Evolutionary conservation across 2,888 invertebrate genomes (phyloP), one percentile per base, ranked within the genome.

Genomic region (Pyrrhosoma nymphula): DNA sequence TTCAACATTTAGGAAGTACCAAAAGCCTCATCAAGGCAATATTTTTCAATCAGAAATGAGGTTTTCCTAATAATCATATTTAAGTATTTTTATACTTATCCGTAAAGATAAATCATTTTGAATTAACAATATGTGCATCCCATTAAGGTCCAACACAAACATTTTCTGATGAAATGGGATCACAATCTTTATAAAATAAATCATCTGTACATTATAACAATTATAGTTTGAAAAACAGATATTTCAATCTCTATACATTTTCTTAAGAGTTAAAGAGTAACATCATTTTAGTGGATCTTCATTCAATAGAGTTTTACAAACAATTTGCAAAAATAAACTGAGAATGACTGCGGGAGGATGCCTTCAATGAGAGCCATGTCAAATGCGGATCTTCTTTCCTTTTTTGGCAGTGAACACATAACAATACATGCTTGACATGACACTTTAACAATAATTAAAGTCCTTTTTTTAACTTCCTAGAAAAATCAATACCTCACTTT

Each of bases 241-340:
- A 93, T 93, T 93, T 93, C 93, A 75, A 93, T 93, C 93, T 93
- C 93, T 93, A 93, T 93, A 93, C 93, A 93, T 55, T 93, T 60
- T 82, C 35, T 93, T 93, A 47, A 93, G 47, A 93, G 69, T 93
- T 93, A 93, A 82, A 82, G 93, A 93, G 93, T 55, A 93, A 93
- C 63, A 93, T 93, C 93, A 93, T 93, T 93, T 93, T 75, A 93
- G 69, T 93, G 55, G 69, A 93, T 93, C 93, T 93, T 93, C 93
- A 93, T 69, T 93, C 93, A 47, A 93, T 93, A 93, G 63, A 93
- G 93, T 69, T 93, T 93, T 93, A 93, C 69, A 93, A 93, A 93
- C 93, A 93, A 93, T 93, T 93, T 93, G 93, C 93, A 93, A 93
- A 93, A 93, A 93, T 93, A 93, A 93, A 93, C 93, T 93, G 93